phyloP scores from a whole-genome alignment of 2,113 vertebrate genomes.

The Pomatostomus ruficeps region DNA sequence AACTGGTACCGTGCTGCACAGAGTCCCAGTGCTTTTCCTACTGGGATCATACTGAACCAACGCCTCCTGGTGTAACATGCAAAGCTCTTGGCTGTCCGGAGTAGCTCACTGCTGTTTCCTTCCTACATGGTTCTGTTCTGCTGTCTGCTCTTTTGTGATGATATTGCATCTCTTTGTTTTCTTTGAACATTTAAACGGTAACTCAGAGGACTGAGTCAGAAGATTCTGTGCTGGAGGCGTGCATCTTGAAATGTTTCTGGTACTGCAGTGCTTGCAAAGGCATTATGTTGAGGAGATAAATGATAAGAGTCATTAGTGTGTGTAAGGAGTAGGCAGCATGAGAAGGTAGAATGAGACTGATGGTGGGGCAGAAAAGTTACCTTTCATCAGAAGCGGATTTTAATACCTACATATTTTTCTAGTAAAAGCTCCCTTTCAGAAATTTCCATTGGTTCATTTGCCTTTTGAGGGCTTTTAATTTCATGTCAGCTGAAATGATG shows the following conservation, averaged over 20 bases:
- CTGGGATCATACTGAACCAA: neutral
- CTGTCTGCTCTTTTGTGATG: neutral
- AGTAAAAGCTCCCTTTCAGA: neutral
- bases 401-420: neutral
- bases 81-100: neutral
- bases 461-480: neutral
- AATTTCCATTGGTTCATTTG: neutral
- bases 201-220: neutral
- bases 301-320: neutral
- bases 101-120: neutral
- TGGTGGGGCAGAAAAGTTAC: neutral
- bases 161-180: neutral
- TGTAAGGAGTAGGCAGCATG: neutral
- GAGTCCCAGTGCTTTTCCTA: neutral
- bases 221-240: fast-evolving
- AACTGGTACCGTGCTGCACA: neutral
- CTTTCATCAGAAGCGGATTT: neutral
- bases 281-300: neutral
- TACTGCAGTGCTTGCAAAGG: neutral
- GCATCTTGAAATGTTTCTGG: neutral
- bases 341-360: neutral
- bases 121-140: neutral
- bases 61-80: neutral
- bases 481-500: neutral
- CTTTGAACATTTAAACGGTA: neutral